phyloP scores from a whole-genome alignment of 2,888 invertebrate genomes.

The Parelbella ahira region DNA sequence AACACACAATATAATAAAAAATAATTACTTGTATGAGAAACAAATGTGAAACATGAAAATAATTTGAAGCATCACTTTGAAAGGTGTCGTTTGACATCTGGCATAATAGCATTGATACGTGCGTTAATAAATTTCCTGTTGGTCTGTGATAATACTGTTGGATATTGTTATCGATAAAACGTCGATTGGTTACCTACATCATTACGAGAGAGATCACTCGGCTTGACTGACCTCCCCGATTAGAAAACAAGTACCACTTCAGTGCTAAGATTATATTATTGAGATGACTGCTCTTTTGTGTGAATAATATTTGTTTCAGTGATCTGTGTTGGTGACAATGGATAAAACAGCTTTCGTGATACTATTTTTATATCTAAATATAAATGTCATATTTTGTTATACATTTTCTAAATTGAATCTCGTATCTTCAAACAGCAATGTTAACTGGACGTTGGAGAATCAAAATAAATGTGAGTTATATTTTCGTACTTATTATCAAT shows the following conservation, averaged over 20 bases:
- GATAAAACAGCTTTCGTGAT: not conserved
- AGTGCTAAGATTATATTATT: constrained; percentile 1
- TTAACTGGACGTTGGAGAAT: constrained; percentile 56
- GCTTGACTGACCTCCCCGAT: constrained; percentile 8
- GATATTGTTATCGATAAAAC: no score
- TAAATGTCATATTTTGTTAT: constrained; percentile 5
- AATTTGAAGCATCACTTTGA: no score
- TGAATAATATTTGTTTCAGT: constrained; percentile 1
- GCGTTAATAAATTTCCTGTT: no score
- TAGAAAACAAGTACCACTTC: constrained; percentile 12
- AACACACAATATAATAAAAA: no score
- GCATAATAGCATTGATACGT: no score
- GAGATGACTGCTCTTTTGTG: constrained; percentile 5
- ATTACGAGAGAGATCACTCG: constrained; percentile 10
- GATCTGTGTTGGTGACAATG: constrained; percentile 7
- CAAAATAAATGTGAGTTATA: constrained; percentile 69
- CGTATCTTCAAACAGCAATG: constrained; percentile 31
- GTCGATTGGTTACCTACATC: constrained; percentile 1
- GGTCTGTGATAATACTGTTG: no score
- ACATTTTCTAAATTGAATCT: constrained; percentile 25
- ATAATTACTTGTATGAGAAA: no score
- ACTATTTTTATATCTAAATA: constrained; percentile 8
- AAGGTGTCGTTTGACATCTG: no score
- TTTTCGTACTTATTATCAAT: no score
- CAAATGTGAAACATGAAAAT: no score